A percentile compares a stretch with the other conserved stretches of the same genome.
Conservation (phyloP, 2,797 vertebrate genomes). For the Cossypha dichroa region DNA sequence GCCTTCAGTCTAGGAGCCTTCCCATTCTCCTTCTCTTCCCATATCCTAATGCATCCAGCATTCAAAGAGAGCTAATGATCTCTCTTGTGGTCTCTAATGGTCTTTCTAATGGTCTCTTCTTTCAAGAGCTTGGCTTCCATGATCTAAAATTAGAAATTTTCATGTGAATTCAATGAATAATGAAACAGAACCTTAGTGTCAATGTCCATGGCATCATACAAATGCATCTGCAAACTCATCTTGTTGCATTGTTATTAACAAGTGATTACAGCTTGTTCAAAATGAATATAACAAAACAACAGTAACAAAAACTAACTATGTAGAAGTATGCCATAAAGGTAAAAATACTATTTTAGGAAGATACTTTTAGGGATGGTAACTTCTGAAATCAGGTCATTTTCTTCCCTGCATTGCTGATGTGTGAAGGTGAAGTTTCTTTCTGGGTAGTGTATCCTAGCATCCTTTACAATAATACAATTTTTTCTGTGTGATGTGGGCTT, state of each 20-base stretch:
- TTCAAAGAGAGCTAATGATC: background rate
- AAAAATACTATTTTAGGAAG: background rate
- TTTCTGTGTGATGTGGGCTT: background rate
- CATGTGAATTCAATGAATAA: background rate
- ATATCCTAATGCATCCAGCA: background rate
- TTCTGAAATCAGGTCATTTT: background rate
- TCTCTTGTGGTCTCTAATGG: background rate
- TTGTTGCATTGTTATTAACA: background rate
- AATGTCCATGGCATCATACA: background rate
- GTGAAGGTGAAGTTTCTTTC: background rate
- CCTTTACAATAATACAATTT: background rate
- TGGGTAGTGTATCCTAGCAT: background rate
- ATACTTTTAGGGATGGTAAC: background rate
- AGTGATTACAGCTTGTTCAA: background rate
- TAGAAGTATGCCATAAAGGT: background rate
- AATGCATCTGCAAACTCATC: background rate
- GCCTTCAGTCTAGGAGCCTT: background rate
- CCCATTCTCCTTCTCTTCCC: background rate
- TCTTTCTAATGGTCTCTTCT: background rate
- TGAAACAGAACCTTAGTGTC: background rate
- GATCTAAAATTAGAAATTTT: background rate
- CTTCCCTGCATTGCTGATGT: fast-evolving
- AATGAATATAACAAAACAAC: background rate
- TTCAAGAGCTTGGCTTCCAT: background rate
- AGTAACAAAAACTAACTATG: background rate